Percentiles rank a stretch among this genome's conserved stretches.
phyloP scores from a whole-genome alignment of 2,888 invertebrate genomes.

The Notodonta dromedarius region DNA sequence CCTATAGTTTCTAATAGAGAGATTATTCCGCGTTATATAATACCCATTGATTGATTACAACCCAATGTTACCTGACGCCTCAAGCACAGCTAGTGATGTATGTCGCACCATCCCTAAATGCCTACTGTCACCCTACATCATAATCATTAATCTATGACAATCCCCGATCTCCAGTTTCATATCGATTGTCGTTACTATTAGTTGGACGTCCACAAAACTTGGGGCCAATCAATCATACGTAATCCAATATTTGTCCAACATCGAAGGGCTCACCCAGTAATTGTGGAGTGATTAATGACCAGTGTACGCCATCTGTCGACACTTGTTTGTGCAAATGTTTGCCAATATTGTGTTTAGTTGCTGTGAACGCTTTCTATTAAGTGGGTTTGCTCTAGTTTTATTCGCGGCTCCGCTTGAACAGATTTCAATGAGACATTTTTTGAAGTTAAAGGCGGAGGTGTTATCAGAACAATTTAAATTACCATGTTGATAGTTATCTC shows the following conservation, averaged over 20 bases:
- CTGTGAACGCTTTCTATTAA: conserved; percentile 11
- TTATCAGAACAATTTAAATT: no score
- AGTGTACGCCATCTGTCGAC: conserved; percentile 38
- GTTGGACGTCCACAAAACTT: conserved; percentile 58
- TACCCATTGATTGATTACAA: conserved; percentile 1
- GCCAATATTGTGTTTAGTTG: conserved; percentile 33
- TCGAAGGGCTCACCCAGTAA: conserved; percentile 48
- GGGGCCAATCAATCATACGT: conserved; percentile 67
- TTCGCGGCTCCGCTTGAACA: no score
- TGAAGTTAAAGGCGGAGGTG: no score
- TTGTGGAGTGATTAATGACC: conserved; percentile 61
- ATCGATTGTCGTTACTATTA: conserved; percentile 46
- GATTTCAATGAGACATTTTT: no score
- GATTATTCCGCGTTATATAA: not conserved
- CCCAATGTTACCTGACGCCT: not conserved
- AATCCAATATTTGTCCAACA: conserved; percentile 65
- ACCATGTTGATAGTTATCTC: no score
- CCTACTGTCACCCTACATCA: conserved; percentile 4
- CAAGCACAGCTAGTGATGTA: conserved; percentile 1
- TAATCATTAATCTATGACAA: conserved; percentile 40
- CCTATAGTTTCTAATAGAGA: not conserved
- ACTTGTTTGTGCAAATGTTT: conserved; percentile 49
- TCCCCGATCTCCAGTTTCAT: conserved; percentile 36
- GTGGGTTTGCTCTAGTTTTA: not conserved
- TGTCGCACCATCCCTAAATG: not conserved